Evolutionary conservation across 1,140 invertebrate genomes (phyloP).

Genomic region (Achatina immaculata): DNA sequence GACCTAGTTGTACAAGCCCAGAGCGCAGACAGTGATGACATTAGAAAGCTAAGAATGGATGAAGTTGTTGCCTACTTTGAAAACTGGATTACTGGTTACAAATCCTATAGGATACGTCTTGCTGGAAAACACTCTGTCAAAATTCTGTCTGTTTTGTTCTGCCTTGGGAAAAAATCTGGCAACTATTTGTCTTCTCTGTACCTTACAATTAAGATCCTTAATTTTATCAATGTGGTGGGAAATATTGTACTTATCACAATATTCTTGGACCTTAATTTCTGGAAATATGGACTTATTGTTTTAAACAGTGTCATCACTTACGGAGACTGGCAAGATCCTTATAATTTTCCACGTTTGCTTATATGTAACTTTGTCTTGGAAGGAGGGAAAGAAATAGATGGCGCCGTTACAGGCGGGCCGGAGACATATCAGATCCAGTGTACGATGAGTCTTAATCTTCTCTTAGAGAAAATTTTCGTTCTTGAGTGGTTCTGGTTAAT

Average conservation of each 20-base stretch:
- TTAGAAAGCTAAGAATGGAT: conserved; percentile 50
- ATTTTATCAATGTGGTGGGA: conserved; percentile 71
- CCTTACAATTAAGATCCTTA: conserved; percentile 72
- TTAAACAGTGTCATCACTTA: conserved; percentile 66
- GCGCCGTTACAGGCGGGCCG: background rate
- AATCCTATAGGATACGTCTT: conserved; percentile 49
- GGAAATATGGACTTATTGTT: conserved; percentile 70
- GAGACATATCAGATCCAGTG: conserved; percentile 68
- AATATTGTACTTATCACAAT: conserved; percentile 73
- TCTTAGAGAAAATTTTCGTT: conserved; percentile 73
- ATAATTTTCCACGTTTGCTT: conserved; percentile 72
- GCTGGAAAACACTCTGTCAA: conserved; percentile 38
- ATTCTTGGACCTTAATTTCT: conserved; percentile 72
- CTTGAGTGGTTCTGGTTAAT: conserved; percentile 73
- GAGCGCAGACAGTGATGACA: conserved; percentile 19
- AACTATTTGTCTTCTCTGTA: conserved; percentile 72
- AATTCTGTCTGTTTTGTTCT: conserved; percentile 41
- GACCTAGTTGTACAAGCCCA: conserved; percentile 27
- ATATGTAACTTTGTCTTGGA: conserved; percentile 73
- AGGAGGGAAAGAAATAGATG: background rate
- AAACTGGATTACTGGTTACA: conserved; percentile 48
- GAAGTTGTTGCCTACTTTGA: conserved; percentile 53
- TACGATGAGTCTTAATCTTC: conserved; percentile 73
- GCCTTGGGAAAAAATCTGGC: conserved; percentile 65
- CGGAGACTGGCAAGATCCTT: conserved; percentile 67